Evolutionary conservation across 2,888 invertebrate species (phyloP), one percentile per base, ranked within the genome.

Genomic region (Chymomyza caudatula): DNA sequence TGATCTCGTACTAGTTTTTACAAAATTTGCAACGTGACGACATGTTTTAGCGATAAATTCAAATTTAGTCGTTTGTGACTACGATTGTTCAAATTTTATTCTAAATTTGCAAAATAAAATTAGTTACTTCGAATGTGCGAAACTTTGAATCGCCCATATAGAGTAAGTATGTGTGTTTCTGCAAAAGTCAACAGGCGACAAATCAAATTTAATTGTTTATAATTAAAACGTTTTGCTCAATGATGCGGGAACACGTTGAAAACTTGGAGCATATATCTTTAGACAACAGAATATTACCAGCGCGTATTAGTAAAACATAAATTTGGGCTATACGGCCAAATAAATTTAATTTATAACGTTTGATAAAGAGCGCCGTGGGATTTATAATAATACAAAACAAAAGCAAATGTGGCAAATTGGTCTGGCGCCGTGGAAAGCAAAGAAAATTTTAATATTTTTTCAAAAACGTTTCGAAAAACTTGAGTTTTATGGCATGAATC

Each of bases 141-240:
- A n/a, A n/a, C 29, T 11, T 11, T 11, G 29, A 37, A 37, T 37
- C 11, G 2, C 29, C 29, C 29, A 37, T 6, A 25, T 5, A n/a
- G n/a, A n/a, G n/a, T n/a, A n/a, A n/a, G n/a, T n/a, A n/a, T n/a
- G n/a, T n/a, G n/a, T n/a, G n/a, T n/a, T n/a, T n/a, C n/a, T 44
- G 57, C 17, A 54, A 69, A 22, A 60, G 72, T 67, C 70, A 71
- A 67, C 76, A 69, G 53, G 75, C 75, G 73, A 83, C 83, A 86
- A 86, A 86, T 85, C 81, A 86, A 83, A 85, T 77, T 87, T 76
- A 85, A 86, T 87, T 86, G 79, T 76, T 83, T 76, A 79, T 86
- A 87, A 86, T 83, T 86, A 83, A 83, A 86, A 86, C 82, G 78
- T 81, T 86, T 83, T 78, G 71, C 76, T 72, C 71, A 82, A 77